Evolutionary conservation across 1,140 invertebrate species (phyloP).

Genomic region (Lasioglossum albipes): DNA sequence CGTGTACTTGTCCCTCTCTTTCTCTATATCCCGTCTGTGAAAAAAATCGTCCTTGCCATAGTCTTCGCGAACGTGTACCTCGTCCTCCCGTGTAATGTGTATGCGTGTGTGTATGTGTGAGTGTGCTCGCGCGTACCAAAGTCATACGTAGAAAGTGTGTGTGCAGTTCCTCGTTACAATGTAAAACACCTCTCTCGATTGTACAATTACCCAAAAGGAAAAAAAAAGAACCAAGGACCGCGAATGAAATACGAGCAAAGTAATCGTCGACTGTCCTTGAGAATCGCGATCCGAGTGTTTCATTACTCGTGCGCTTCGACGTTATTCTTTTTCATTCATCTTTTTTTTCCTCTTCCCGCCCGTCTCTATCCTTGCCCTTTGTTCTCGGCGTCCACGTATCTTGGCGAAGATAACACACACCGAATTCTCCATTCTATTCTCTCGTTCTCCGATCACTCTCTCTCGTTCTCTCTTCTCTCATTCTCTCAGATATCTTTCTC

Average conservation of each 20-base stretch:
- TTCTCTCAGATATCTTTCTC: constrained; percentile 27
- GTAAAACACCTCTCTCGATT: constrained; percentile 59
- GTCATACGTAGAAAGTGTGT: constrained; percentile 57
- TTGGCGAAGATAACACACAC: constrained; percentile 35
- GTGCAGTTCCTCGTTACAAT: constrained; percentile 70
- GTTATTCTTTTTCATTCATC: constrained; percentile 38
- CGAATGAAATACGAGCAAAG: constrained; percentile 66
- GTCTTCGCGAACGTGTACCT: no score
- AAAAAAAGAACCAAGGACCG: constrained; percentile 66
- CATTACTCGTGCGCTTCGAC: constrained; percentile 36
- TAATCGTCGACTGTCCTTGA: constrained; percentile 44
- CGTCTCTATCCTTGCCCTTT: neutral
- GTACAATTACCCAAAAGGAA: constrained; percentile 64
- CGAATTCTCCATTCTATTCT: constrained; percentile 11
- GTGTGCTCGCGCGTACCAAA: constrained; percentile 55
- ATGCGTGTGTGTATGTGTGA: constrained; percentile 27
- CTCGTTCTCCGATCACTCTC: constrained; percentile 3
- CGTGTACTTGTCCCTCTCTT: no score
- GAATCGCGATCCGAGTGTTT: constrained; percentile 47
- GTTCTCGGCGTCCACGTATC: constrained; percentile 25
- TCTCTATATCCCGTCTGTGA: neutral
- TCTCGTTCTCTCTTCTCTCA: constrained; percentile 21
- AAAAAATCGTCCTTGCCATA: constrained; percentile 24
- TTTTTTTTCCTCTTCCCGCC: neutral
- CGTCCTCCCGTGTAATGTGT: no score